Evolutionary conservation across 2,113 vertebrate species (phyloP), one percentile per base, ranked within the genome.

Genomic region (Urocitellus parryii): DNA sequence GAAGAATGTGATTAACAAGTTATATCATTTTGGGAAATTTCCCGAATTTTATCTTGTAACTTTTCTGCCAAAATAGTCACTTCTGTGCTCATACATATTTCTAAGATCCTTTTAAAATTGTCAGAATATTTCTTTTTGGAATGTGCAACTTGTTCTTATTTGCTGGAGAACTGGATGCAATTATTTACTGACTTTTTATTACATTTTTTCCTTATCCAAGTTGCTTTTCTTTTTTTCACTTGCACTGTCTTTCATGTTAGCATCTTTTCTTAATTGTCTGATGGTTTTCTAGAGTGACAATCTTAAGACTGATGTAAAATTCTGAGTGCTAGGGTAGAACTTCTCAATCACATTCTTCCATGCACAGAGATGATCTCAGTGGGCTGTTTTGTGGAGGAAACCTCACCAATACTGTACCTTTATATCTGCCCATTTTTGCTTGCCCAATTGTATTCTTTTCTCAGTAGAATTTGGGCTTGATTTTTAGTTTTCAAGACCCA

Each of bases 71-170:
- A 48, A 5, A 5, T 72, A 83, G 72, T 73, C 25, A 80, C 86
- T 95, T 89, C 25, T 88, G 56, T 11, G 39, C 34, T 68, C 67
- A 79, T 39, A 61, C 34, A 90, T 83, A 65, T 34, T 95, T 96
- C 48, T 48, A 90, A 95, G 53, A 89, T 48, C 4, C 11, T 61
- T 94, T 92, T 16, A 72, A 63, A 61, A 34, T 53, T 56, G 1
- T 86, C 29, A 89, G 78, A 94, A 72, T 88, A 53, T 80, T 80
- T 95, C 13, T 29, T 94, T 65, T 90, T 77, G 37, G 82, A 68
- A 88, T 39, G 42, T 80, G 9, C 22, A 84, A 29, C 9, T 45
- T 68, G 58, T 70, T 80, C 61, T 63, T 27, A 63, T 63, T 22
- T 63, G 61, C 61, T 63, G 61, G 9, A 63, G 61, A 63, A 63